Evolutionary conservation across 2,797 vertebrate species (phyloP).

Genomic region (Huso huso): DNA sequence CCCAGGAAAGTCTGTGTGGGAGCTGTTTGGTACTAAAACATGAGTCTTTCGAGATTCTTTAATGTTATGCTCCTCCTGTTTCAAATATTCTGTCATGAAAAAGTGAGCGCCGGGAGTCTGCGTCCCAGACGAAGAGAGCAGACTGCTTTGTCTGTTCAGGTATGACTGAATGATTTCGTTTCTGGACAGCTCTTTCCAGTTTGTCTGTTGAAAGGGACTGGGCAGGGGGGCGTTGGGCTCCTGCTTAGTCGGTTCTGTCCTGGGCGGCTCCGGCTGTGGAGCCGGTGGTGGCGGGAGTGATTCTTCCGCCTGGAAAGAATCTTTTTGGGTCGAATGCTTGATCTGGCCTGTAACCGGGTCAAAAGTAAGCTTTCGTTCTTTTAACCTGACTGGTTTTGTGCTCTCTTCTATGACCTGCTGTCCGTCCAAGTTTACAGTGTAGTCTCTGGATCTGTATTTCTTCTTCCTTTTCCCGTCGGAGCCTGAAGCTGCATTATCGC

Average conservation of each 20-base stretch:
- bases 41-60: slow-evolving; percentile 66
- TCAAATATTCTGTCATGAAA: slow-evolving; percentile 78
- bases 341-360: slow-evolving; percentile 83
- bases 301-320: slow-evolving; percentile 66
- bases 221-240: slow-evolving; percentile 61
- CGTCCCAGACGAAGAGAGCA: slow-evolving; percentile 75
- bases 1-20: slow-evolving; percentile 69
- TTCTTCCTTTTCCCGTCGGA: slow-evolving; percentile 73
- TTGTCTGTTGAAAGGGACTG: slow-evolving; percentile 83
- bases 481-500: slow-evolving; percentile 50
- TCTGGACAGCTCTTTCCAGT: slow-evolving; percentile 87
- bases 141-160: slow-evolving; percentile 83
- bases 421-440: slow-evolving; percentile 56
- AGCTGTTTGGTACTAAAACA: slow-evolving; percentile 58
- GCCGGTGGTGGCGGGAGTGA: slow-evolving; percentile 24
- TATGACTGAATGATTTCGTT: slow-evolving; percentile 90
- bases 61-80: slow-evolving; percentile 68
- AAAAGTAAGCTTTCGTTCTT: slow-evolving; percentile 83
- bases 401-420: slow-evolving; percentile 56
- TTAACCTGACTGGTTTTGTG: slow-evolving; percentile 74
- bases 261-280: slow-evolving; percentile 51
- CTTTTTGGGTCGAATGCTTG: slow-evolving; percentile 71
- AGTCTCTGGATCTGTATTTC: slow-evolving; percentile 67
- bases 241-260: slow-evolving; percentile 60
- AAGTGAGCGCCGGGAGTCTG: slow-evolving; percentile 72